These are phyloP conservation scores for Chrysolina oricalcia DNA, from an alignment of 2,888 invertebrate species.

Conservation along the genomic window DNA sequence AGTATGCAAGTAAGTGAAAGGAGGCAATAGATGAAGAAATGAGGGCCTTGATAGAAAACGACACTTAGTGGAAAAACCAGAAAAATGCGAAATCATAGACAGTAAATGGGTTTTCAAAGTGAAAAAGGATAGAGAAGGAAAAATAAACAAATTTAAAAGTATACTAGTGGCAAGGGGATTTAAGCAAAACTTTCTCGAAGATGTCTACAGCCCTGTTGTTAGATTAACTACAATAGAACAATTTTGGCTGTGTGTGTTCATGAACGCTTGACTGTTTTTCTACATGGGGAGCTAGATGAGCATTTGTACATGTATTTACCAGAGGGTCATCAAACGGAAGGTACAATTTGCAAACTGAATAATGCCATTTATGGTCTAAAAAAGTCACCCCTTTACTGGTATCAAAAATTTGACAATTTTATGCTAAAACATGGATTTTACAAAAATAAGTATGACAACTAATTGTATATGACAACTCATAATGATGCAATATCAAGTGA, in stretches of 20 bases:
- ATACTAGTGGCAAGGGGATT: slow-evolving; percentile 48
- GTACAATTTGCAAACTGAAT: slow-evolving; percentile 22
- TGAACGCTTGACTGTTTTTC: slow-evolving; percentile 40
- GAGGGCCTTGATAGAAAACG: slow-evolving; percentile 33
- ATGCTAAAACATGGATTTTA: slow-evolving; percentile 38
- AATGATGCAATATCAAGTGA: not conserved
- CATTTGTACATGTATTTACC: slow-evolving; percentile 48
- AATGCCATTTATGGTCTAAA: slow-evolving; percentile 50
- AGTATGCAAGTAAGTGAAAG: slow-evolving; percentile 15
- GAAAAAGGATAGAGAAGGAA: slow-evolving; percentile 34
- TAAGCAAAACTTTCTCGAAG: slow-evolving; percentile 30
- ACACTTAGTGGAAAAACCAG: slow-evolving; percentile 32
- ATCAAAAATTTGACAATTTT: slow-evolving; percentile 45
- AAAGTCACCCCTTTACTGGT: slow-evolving; percentile 48
- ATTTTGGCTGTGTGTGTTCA: slow-evolving; percentile 48
- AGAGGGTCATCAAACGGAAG: slow-evolving; percentile 32
- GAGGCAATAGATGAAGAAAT: slow-evolving; percentile 31
- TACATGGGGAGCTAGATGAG: slow-evolving; percentile 51
- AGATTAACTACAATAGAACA: slow-evolving; percentile 54
- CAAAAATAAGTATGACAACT: slow-evolving; percentile 44
- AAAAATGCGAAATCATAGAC: slow-evolving; percentile 21
- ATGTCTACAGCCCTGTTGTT: slow-evolving; percentile 53
- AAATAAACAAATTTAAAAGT: slow-evolving; percentile 37
- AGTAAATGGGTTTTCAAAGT: slow-evolving; percentile 29
- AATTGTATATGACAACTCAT: slow-evolving; percentile 40